Evolutionary conservation across 2,888 invertebrate species (phyloP).

Genomic region (Kryphioiulus occultus): DNA sequence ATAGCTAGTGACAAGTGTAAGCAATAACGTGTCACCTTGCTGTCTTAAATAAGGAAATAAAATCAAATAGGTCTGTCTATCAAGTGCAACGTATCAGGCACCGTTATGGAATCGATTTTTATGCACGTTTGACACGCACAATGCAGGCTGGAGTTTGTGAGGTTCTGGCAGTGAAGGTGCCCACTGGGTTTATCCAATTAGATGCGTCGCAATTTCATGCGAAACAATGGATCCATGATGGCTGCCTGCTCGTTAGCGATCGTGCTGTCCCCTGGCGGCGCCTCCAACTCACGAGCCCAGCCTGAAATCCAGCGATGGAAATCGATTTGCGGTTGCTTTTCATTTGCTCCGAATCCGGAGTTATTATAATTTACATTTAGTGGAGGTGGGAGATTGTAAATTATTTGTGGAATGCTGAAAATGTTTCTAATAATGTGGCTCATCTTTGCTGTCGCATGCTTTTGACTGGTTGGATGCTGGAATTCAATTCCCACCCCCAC

Average conservation of each 20-base stretch:
- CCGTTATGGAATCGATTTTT: constrained; percentile 24
- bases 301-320: background rate
- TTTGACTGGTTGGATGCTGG: no score
- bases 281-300: background rate
- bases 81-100: background rate
- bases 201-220: background rate
- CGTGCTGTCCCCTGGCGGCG: background rate
- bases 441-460: background rate
- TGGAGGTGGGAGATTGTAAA: background rate
- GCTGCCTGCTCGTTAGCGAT: background rate
- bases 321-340: constrained; percentile 26
- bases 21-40: constrained; percentile 30
- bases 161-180: background rate
- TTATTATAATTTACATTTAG: constrained; percentile 32
- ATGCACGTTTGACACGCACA: background rate
- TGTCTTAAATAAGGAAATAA: constrained; percentile 39
- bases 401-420: constrained; percentile 28
- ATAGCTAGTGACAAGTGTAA: constrained; percentile 32
- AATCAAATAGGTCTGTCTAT: constrained; percentile 39
- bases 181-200: background rate
- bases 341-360: constrained; percentile 16
- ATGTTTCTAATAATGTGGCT: background rate
- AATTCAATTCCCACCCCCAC: background rate
- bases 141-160: background rate
- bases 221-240: background rate